These are phyloP conservation scores for Lamprotornis superbus DNA, from an alignment of 2,113 vertebrate genomes.

Conservation along the genomic window DNA sequence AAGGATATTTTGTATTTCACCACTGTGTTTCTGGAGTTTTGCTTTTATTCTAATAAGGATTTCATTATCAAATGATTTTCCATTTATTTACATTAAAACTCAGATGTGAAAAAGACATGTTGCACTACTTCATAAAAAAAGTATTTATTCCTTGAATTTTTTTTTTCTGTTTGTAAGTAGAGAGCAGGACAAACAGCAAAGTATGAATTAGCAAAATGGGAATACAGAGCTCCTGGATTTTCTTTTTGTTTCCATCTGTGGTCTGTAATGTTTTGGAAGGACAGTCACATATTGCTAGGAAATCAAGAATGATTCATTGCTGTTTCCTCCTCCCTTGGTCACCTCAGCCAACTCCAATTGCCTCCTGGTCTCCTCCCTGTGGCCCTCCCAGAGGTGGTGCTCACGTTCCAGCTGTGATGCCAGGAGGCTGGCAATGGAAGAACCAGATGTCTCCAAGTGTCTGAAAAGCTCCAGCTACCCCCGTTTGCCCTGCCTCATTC, in stretches of 20 bases:
- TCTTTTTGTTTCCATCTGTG: neutral
- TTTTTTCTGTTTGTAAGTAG: neutral
- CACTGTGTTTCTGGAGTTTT: neutral
- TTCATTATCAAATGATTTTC: neutral
- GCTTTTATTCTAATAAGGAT: neutral
- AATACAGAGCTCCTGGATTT: neutral
- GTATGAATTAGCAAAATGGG: neutral
- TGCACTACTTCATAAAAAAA: neutral
- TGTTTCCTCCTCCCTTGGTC: neutral
- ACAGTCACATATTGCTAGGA: neutral
- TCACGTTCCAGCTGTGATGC: neutral
- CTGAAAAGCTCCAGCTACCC: neutral
- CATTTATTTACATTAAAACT: neutral
- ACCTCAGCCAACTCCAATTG: neutral
- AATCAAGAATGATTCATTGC: neutral
- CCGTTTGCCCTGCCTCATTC: rapidly evolving
- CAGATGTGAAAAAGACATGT: neutral
- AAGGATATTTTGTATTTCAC: neutral
- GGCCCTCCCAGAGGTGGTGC: neutral
- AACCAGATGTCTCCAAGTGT: neutral
- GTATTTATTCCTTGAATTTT: neutral
- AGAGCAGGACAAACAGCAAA: neutral
- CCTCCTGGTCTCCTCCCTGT: neutral
- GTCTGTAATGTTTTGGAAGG: neutral
- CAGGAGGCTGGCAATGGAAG: neutral